Percentiles rank a stretch among this genome's conserved stretches.
Evolutionary conservation across 2,888 invertebrate genomes (phyloP).

Genomic region (Cerceris ruficornis): DNA sequence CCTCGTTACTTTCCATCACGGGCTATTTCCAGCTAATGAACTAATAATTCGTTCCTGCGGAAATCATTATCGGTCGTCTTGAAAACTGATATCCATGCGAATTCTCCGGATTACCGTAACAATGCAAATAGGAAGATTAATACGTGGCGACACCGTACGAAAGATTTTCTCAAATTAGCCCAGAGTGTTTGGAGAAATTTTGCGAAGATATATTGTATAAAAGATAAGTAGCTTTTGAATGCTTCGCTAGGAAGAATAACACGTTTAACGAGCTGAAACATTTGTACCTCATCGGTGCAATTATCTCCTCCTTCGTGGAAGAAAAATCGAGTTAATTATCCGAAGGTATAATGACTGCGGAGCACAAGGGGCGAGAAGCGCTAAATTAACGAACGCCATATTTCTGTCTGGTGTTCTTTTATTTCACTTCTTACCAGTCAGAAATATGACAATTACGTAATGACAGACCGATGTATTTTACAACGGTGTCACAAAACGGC

Average conservation of each 20-base stretch:
- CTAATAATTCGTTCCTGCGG: conserved; percentile 65
- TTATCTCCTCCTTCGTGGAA: conserved; percentile 64
- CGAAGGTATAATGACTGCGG: conserved; percentile 64
- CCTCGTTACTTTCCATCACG: conserved; percentile 61
- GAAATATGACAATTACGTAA: conserved; percentile 52
- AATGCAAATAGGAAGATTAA: neutral
- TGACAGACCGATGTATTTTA: conserved; percentile 23
- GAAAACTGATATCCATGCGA: conserved; percentile 24
- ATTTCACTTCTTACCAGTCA: conserved; percentile 24
- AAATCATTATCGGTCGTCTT: conserved; percentile 61
- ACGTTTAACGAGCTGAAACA: conserved; percentile 69
- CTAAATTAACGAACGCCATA: conserved; percentile 68
- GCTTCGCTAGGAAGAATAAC: conserved; percentile 59
- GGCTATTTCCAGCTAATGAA: conserved; percentile 59
- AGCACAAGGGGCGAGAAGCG: conserved; percentile 53
- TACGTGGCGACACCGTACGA: neutral
- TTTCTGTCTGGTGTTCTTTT: conserved; percentile 63
- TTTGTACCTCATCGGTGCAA: conserved; percentile 68
- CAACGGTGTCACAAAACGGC: conserved; percentile 11
- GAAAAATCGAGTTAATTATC: conserved; percentile 72
- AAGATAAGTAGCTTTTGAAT: conserved; percentile 59
- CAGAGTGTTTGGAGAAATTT: conserved; percentile 1
- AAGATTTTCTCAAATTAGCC: neutral
- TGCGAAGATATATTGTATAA: conserved; percentile 5
- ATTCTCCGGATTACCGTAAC: neutral